Base-by-base conservation (phyloP, 1,140 invertebrate genomes). In the Liolophura sinensis region DNA sequence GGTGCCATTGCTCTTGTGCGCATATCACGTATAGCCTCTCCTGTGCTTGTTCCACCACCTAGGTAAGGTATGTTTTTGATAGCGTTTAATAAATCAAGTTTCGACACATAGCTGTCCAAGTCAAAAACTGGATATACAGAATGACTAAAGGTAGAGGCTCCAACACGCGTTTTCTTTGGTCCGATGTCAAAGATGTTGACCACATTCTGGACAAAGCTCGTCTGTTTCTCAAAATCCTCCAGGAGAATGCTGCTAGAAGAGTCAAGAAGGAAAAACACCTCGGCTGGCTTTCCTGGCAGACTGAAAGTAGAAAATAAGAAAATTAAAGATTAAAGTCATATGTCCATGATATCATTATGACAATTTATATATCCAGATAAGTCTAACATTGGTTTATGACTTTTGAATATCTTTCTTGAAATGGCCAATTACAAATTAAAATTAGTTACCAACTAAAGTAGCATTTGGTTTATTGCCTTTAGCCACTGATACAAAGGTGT, bases 241-340 rank as follows among this genome's bases (percentile, higher is more conserved):
- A 59, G 52, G 65, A 74, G 76, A 25, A 82, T 80, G 60, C 78
- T 80, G 62, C 68, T 74, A 12, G 79, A 81, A 9, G 73, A 68
- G 62, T 82, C 80, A 47, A 82, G 54, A 4, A 81, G 48, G 64
- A 82, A 80, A 56, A 73, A 76, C 22, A 82, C 70, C 55, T 82
- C 80, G 0, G 78, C 77, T 55, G 78, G 73, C 50, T 79, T 81
- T 15, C 74, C 76, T 60, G 63, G 22, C 80, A 82, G 20, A 70
- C 80, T 81, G 68, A 58, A 71, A 71, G 57, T 20, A 59, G 0
- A 25, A 16, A 60, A 46, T 15, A 15, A 22, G 31, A 48, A n/a
- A n/a, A n/a, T n/a, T n/a, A n/a, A n/a, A 40, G 31, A 40, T 40
- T 9, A 40, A 40, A 40, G 9, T 40, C 31, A 40, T 5, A 40